Evolutionary conservation across 2,888 invertebrate genomes (phyloP).

Genomic region (Drosophila hawaiiensis): DNA sequence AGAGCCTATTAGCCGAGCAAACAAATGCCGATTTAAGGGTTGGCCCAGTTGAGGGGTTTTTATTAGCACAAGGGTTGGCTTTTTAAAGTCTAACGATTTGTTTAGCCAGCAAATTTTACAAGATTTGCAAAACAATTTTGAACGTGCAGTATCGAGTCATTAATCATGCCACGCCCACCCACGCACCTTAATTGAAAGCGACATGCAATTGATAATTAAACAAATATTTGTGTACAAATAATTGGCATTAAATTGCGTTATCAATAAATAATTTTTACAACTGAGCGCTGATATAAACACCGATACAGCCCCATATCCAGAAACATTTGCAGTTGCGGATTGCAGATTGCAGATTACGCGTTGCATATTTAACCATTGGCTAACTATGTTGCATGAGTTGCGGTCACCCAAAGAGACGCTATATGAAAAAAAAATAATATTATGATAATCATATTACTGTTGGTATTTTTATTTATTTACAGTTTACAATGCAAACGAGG

Average conservation of each 20-base stretch:
- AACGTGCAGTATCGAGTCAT: slow-evolving; percentile 28
- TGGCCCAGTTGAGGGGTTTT: slow-evolving; percentile 6
- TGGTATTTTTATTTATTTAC: slow-evolving; percentile 31
- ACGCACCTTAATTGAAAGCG: slow-evolving; percentile 47
- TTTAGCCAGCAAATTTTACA: slow-evolving; percentile 52
- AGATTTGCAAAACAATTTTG: slow-evolving; percentile 57
- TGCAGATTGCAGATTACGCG: slow-evolving; percentile 28
- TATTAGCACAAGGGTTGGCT: slow-evolving; percentile 13
- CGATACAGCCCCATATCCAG: slow-evolving; percentile 1
- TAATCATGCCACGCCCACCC: slow-evolving; percentile 57
- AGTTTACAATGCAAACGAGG: slow-evolving; percentile 39
- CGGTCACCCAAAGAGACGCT: slow-evolving; percentile 29
- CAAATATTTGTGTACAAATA: slow-evolving; percentile 82
- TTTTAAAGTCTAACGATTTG: slow-evolving; percentile 54
- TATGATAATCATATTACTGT: slow-evolving; percentile 34
- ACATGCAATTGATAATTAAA: slow-evolving; percentile 76
- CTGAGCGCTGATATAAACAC: slow-evolving; percentile 61
- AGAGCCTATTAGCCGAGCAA: slow-evolving; percentile 48
- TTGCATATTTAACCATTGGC: slow-evolving; percentile 60
- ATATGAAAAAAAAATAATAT: slow-evolving; percentile 11
- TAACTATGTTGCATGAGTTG: slow-evolving; percentile 72
- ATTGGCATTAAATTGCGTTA: slow-evolving; percentile 84
- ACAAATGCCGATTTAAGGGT: slow-evolving; percentile 29
- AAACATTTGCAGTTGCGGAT: slow-evolving; percentile 9
- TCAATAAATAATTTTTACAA: slow-evolving; percentile 82